Conservation (phyloP, 2,113 vertebrate genomes). For the Syrmaticus mikado region DNA sequence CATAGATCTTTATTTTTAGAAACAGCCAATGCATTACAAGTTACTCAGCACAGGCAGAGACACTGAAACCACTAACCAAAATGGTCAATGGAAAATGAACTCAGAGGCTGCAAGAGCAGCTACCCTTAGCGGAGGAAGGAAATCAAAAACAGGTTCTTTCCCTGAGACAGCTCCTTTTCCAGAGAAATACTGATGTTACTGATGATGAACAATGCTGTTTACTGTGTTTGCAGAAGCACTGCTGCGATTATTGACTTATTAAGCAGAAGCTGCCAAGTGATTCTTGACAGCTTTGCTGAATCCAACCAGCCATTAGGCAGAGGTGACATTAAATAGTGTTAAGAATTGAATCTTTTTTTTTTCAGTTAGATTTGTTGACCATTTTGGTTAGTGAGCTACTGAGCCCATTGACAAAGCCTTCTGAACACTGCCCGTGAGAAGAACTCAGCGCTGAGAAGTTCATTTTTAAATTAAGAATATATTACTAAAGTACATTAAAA, state of each 20-base stretch:
- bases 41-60: not conserved
- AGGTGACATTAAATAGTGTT: not conserved
- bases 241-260: not conserved
- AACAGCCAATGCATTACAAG: not conserved
- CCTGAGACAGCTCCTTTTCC: not conserved
- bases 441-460: not conserved
- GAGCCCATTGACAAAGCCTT: not conserved
- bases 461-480: not conserved
- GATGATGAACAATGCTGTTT: not conserved
- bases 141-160: not conserved
- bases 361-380: not conserved
- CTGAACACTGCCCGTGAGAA: not conserved
- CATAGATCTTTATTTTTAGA: constrained; percentile 29
- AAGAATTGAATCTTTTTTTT: not conserved
- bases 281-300: not conserved
- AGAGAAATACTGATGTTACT: not conserved
- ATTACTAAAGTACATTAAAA: not conserved
- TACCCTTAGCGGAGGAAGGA: not conserved
- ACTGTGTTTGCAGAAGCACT: not conserved
- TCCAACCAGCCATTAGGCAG: not conserved
- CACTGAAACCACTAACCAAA: not conserved
- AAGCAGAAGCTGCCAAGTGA: not conserved
- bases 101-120: not conserved
- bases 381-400: constrained; percentile 33
- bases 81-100: not conserved